These are phyloP conservation scores for Bellardia bayeri DNA, from an alignment of 2,888 invertebrate genomes.

Conservation along the genomic window DNA sequence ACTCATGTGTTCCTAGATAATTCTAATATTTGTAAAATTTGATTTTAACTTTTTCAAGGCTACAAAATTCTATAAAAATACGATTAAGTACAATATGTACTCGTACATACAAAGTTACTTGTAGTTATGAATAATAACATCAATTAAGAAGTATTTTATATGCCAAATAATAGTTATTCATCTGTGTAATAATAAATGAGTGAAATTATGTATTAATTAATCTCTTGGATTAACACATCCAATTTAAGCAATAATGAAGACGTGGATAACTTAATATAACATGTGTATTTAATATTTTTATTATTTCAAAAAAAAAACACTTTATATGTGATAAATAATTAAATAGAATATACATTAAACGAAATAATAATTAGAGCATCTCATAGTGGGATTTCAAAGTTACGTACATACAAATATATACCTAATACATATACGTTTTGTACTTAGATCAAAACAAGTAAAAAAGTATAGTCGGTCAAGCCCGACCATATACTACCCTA, in stretches of 20 bases:
- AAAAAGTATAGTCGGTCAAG: no score
- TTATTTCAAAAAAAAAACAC: neutral
- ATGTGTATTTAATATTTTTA: neutral
- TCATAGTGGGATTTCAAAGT: conserved; percentile 6
- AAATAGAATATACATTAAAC: conserved; percentile 7
- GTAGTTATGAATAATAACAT: no score
- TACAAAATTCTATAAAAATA: no score
- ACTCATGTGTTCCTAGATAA: no score
- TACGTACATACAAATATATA: neutral
- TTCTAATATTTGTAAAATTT: no score
- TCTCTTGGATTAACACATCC: neutral
- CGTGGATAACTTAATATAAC: neutral
- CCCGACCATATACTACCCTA: no score
- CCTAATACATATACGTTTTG: neutral
- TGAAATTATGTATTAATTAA: neutral
- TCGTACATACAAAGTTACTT: no score
- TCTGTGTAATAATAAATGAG: neutral
- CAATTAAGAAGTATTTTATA: neutral
- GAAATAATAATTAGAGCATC: conserved; percentile 28
- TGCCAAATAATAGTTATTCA: neutral
- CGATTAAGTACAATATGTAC: no score
- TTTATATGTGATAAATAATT: conserved; percentile 21
- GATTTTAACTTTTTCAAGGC: no score
- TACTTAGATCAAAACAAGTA: no score
- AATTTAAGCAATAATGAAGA: conserved; percentile 1